Percentiles rank a stretch among this genome's conserved stretches.
Evolutionary conservation across 92 coral and sea anemone species (phyloP).

Genomic region (Porites rus): DNA sequence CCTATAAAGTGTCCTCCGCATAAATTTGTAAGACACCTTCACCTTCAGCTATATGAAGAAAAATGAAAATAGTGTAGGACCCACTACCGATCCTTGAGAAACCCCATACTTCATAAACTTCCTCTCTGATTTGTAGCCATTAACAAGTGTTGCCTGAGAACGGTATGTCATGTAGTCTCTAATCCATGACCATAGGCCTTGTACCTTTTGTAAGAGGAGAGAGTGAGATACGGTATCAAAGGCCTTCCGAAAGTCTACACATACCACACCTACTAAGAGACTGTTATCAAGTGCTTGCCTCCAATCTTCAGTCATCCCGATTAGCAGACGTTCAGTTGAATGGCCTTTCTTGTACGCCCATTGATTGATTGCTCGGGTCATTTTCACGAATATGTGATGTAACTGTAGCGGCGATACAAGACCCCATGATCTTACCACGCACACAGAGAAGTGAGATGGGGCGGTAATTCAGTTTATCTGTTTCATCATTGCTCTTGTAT

Average conservation of each 20-base stretch:
- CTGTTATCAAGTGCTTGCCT: neutral
- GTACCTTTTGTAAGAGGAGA: conserved; percentile 15
- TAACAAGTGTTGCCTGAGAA: neutral
- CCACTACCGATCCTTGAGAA: neutral
- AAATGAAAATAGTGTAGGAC: conserved; percentile 41
- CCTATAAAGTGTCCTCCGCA: conserved; percentile 46
- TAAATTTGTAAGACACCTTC: conserved; percentile 32
- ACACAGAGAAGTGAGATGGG: conserved; percentile 8
- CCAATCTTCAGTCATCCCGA: conserved; percentile 43
- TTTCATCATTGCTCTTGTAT: neutral
- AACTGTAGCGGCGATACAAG: neutral
- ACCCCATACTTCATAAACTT: no score
- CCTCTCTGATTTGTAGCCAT: neutral
- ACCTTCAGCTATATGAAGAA: neutral
- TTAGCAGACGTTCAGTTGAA: conserved; percentile 13
- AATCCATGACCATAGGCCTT: neutral
- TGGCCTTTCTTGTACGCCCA: neutral
- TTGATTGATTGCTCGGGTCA: conserved; percentile 15
- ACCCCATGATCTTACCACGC: conserved; percentile 9
- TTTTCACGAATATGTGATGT: neutral
- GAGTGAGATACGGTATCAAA: conserved; percentile 33
- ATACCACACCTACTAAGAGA: conserved; percentile 5
- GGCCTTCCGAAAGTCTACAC: neutral
- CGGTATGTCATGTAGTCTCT: neutral
- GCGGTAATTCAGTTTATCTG: neutral